phyloP scores from a whole-genome alignment of 2,888 invertebrate species.

The Pyrocoelia pectoralis region DNA sequence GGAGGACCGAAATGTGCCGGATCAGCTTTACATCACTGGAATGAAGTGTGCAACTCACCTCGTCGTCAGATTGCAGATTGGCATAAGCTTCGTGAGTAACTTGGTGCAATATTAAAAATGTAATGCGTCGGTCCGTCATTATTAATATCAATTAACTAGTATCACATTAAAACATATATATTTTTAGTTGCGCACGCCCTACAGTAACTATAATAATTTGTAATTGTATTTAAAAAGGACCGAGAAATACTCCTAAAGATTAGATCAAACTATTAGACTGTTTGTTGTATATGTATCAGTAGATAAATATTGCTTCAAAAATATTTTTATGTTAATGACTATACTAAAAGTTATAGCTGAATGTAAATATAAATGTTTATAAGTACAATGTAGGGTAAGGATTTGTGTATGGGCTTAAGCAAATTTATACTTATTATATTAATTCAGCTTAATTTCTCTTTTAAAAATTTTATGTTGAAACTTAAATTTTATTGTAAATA shows the following conservation, averaged over 20 bases:
- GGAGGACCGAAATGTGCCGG: conserved; percentile 84
- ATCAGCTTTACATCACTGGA: conserved; percentile 93
- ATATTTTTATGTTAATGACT: conserved; percentile 28
- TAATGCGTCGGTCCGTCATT: conserved; percentile 18
- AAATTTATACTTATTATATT: not conserved
- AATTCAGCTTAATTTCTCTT: not conserved
- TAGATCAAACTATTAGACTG: conserved; percentile 35
- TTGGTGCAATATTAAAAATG: conserved; percentile 19
- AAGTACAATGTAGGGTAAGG: conserved; percentile 25
- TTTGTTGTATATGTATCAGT: conserved; percentile 31
- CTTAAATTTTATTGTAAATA: conserved; percentile 22
- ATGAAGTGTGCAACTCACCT: conserved; percentile 96
- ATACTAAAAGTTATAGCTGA: conserved; percentile 21
- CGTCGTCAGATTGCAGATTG: conserved; percentile 98
- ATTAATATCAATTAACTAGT: not conserved
- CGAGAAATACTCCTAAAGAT: conserved; percentile 23
- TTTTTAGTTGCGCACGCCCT: conserved; percentile 11
- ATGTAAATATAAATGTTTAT: conserved; percentile 36
- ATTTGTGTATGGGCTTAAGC: conserved; percentile 13
- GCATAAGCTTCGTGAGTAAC: conserved; percentile 95
- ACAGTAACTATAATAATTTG: not conserved
- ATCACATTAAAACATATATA: conserved; percentile 7
- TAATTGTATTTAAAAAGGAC: conserved; percentile 15
- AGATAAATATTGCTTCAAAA: conserved; percentile 26
- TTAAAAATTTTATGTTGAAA: not conserved